Percentiles rank a stretch among this genome's conserved stretches.
These are phyloP conservation scores for Monodelphis domestica DNA, from an alignment of 2,797 vertebrate genomes.

Conservation along the genomic window DNA sequence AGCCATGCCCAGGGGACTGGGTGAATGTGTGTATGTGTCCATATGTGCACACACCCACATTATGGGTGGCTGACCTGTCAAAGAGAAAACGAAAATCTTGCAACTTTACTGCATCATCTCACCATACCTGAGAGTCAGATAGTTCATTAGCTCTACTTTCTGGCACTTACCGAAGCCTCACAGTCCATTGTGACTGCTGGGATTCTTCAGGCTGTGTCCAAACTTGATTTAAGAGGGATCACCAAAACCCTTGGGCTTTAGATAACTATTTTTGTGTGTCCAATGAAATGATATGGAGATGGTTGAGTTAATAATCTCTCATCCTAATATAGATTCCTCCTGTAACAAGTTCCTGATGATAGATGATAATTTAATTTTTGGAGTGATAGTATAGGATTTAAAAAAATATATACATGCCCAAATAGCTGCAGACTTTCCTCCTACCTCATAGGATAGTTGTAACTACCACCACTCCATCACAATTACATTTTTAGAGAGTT, in stretches of 20 bases:
- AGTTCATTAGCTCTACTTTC: conserved; percentile 8
- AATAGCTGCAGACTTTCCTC: conserved; percentile 2
- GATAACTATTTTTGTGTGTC: conserved; percentile 38
- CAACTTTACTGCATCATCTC: conserved; percentile 6
- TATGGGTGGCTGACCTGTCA: conserved; percentile 44
- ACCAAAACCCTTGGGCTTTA: not conserved
- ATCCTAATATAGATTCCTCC: conserved; percentile 33
- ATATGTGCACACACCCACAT: rapidly evolving
- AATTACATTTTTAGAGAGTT: conserved; percentile 57
- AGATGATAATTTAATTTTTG: conserved; percentile 23
- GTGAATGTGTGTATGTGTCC: rapidly evolving
- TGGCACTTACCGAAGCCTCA: not conserved
- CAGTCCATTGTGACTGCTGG: not conserved
- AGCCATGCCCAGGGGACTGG: not conserved
- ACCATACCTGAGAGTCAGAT: conserved; percentile 20
- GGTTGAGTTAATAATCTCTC: not conserved
- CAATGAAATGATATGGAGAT: conserved; percentile 8
- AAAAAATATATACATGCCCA: not conserved
- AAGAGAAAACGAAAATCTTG: conserved; percentile 48
- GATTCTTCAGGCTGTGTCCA: conserved; percentile 21
- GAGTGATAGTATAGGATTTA: conserved; percentile 35
- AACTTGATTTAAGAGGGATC: conserved; percentile 45
- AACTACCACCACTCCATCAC: conserved; percentile 46
- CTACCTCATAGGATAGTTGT: conserved; percentile 45
- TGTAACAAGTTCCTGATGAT: conserved; percentile 30